Base-by-base conservation (phyloP, 2,797 vertebrate genomes). In the Pipistrellus pygmaeus region DNA sequence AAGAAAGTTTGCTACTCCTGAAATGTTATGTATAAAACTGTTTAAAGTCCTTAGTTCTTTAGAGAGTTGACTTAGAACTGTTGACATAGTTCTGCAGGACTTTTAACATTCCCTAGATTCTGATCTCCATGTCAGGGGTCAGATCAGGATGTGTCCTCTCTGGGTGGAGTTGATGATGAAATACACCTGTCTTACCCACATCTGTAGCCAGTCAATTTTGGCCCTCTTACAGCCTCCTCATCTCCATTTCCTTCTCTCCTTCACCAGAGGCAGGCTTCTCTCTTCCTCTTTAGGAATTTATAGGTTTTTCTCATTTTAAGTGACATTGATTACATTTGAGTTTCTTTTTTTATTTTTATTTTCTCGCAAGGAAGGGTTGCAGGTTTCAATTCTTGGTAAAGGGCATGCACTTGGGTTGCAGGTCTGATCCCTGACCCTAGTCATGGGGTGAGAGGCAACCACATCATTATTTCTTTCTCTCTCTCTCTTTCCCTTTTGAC, bases 41-140 rank as follows among this genome's bases (percentile, higher is more conserved):
- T 64, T 88, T 75, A 25, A 90, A 94, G 71, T 88, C 77, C 18
- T 51, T 91, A 8, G 13, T 8, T 82, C 76, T 83, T 94, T 64
- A 41, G 14, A 55, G 21, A 55, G 20, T 46, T 62, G 60, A 75
- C 57, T 73, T 66, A 51, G n/a, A 32, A 30, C 13, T 35, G 27
- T 35, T 57, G 72, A 48, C 27, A 4, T 46, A 71, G 20, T 72
- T n/a, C 44, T 14, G 60, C 18, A 4, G 44, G 44, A 15, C 17
- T 46, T 76, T 53, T 62, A 27, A 66, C 12, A 11, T n/a, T 4
- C 17, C 68, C 41, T 51, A 0, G 27, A 1, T 48, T 23, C 32
- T 41, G 55, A 21, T 60, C 41, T 53, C 27, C 55, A 17, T 5
- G 44, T 44, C 44, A 44, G 44, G 11, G 44, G 9, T 44, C 44